Evolutionary conservation across 2,888 invertebrate genomes (phyloP).

Genomic region (Agrypnus murinus): DNA sequence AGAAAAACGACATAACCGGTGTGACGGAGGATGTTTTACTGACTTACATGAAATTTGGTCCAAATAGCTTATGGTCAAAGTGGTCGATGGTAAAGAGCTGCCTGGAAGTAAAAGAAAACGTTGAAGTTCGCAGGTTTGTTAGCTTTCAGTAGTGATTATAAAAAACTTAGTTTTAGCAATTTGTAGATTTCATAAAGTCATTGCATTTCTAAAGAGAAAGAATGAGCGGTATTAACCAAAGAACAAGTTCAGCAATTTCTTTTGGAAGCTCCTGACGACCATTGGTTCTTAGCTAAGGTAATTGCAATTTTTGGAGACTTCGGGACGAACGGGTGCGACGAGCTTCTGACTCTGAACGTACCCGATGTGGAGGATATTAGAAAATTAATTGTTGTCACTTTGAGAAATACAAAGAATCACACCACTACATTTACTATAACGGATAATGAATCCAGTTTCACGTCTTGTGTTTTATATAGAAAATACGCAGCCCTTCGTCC

Average conservation of each 20-base stretch:
- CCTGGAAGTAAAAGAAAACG: too few species aligned
- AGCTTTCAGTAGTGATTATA: not conserved
- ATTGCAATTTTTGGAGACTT: not conserved
- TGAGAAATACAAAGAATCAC: not conserved
- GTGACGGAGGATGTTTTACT: too few species aligned
- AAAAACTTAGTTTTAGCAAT: conserved; percentile 9
- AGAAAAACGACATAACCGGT: too few species aligned
- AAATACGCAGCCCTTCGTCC: not conserved
- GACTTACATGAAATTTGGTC: too few species aligned
- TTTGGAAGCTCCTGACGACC: not conserved
- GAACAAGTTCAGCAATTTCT: not conserved
- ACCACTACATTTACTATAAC: not conserved
- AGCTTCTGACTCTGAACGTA: not conserved
- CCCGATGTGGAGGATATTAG: not conserved
- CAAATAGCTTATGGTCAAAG: too few species aligned
- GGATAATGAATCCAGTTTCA: not conserved
- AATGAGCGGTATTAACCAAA: not conserved
- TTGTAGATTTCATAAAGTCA: conserved; percentile 24
- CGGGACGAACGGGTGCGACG: not conserved
- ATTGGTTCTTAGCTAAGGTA: not conserved
- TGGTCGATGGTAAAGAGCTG: too few species aligned
- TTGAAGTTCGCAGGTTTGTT: conserved; percentile 5
- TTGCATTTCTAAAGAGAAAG: conserved; percentile 22
- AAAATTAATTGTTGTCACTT: not conserved
- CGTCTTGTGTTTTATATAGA: too few species aligned